Conservation (phyloP, 2,113 vertebrate species). For the Rafetus swinhoei region DNA sequence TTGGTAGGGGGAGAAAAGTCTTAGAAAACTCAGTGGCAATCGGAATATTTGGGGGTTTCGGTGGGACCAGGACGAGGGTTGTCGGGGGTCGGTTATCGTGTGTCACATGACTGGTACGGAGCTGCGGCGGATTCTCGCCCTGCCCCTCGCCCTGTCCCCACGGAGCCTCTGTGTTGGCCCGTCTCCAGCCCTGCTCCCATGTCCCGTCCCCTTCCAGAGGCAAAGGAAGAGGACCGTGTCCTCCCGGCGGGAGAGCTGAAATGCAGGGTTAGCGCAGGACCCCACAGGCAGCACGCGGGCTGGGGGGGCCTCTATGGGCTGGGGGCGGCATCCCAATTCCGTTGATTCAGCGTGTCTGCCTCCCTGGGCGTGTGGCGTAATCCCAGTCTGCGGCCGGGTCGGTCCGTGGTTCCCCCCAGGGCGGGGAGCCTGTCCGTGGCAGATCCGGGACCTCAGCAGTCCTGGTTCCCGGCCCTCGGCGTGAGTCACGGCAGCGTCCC, state of each 20-base stretch:
- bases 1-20: neutral
- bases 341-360: neutral
- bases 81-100: neutral
- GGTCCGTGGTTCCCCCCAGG: neutral
- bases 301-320: too few relatives aligned
- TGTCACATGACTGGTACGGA: neutral
- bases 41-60: neutral
- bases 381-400: neutral
- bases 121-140: neutral
- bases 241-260: neutral
- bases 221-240: neutral
- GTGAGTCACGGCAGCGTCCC: fast-evolving
- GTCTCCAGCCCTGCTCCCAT: neutral
- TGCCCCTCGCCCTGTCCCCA: too few relatives aligned
- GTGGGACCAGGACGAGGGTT: neutral
- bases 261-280: neutral
- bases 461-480: neutral
- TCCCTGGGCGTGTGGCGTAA: neutral
- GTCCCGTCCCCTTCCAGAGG: neutral
- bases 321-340: neutral
- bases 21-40: neutral
- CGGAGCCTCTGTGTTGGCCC: neutral
- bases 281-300: neutral
- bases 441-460: neutral
- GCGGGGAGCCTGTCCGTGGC: neutral